phyloP scores from a whole-genome alignment of 2,888 invertebrate species.

The Scaptomyza cyrtandrae region DNA sequence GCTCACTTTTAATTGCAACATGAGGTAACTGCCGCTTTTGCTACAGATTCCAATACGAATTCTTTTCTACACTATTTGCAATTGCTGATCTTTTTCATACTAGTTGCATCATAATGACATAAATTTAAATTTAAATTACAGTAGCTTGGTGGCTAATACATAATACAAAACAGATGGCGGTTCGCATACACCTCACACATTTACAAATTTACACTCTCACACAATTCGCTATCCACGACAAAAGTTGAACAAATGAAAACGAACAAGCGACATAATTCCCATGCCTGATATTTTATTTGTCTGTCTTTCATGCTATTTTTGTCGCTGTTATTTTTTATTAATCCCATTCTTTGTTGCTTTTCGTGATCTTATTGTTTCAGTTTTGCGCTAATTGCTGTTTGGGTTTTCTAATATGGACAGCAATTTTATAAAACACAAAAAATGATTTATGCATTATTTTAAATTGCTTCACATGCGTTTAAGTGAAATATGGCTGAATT shows the following conservation, averaged over 20 bases:
- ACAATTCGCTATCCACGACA: constrained; percentile 36
- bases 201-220: constrained; percentile 28
- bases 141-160: constrained; percentile 39
- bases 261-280: constrained; percentile 70
- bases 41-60: constrained; percentile 2
- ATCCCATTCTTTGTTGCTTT: constrained; percentile 35
- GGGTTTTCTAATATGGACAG: constrained; percentile 39
- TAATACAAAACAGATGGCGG: constrained; percentile 35
- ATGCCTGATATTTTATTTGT: constrained; percentile 45
- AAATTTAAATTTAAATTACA: constrained; percentile 48
- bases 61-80: constrained; percentile 19
- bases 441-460: constrained; percentile 64
- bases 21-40: not conserved
- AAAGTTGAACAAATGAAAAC: constrained; percentile 54
- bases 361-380: constrained; percentile 70
- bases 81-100: constrained; percentile 5
- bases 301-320: constrained; percentile 40
- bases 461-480: constrained; percentile 52
- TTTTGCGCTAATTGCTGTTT: constrained; percentile 66
- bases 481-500: constrained; percentile 12
- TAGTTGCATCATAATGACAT: constrained; percentile 44
- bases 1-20: constrained; percentile 5
- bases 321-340: constrained; percentile 28
- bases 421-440: constrained; percentile 36
- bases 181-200: constrained; percentile 49